phyloP scores from a whole-genome alignment of 2,797 vertebrate genomes.

The Hippocampus kuda region DNA sequence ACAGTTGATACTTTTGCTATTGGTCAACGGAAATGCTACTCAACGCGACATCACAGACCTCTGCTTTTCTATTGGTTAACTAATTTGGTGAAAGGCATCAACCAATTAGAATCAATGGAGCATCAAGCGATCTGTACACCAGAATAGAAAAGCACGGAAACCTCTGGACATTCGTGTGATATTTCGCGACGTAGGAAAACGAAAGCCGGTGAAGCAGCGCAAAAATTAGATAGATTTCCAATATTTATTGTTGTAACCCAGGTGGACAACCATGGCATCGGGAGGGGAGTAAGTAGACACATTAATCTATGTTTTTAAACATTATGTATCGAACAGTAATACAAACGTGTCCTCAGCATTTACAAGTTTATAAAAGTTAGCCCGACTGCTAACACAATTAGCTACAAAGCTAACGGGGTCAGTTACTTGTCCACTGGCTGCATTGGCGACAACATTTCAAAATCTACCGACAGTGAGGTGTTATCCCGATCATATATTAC shows the following conservation, averaged over 20 bases:
- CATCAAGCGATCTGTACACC: conserved; percentile 41
- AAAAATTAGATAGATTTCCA: conserved; percentile 49
- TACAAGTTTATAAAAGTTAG: conserved; percentile 43
- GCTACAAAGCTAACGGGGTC: conserved; percentile 49
- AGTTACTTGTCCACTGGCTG: conserved; percentile 43
- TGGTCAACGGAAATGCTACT: conserved; percentile 21
- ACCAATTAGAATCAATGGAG: conserved; percentile 44
- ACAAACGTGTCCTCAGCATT: conserved; percentile 9
- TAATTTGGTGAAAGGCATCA: conserved; percentile 8
- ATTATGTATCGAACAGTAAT: conserved; percentile 24
- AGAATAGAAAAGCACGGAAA: conserved; percentile 49
- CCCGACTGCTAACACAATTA: conserved; percentile 33
- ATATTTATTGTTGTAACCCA: conserved; percentile 64
- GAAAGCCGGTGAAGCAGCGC: conserved; percentile 39
- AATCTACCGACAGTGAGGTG: background rate
- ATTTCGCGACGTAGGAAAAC: conserved; percentile 26
- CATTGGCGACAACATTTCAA: background rate
- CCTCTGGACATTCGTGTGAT: conserved; percentile 47
- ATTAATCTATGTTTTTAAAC: background rate
- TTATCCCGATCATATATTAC: background rate
- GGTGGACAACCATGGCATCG: conserved; percentile 73
- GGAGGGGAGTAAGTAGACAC: conserved; percentile 71
- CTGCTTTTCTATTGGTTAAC: conserved; percentile 31
- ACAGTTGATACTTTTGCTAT: conserved; percentile 12
- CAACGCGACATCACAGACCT: conserved; percentile 8